phyloP scores from a whole-genome alignment of 1,140 invertebrate genomes.

The Pollicipes pollicipes region DNA sequence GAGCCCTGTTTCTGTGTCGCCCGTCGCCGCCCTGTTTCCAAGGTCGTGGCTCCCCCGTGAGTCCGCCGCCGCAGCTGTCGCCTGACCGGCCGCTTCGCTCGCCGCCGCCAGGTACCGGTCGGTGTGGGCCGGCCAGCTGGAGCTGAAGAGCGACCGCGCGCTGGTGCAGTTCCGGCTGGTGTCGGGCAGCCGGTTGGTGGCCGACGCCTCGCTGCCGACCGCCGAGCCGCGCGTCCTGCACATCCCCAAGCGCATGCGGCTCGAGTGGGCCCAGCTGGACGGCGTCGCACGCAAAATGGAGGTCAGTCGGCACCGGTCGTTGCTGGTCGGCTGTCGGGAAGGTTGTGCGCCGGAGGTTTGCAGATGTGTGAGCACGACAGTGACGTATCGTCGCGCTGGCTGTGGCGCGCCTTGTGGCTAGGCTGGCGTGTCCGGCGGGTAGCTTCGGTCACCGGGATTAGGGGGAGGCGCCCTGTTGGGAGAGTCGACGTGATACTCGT shows the following conservation, averaged over 20 bases:
- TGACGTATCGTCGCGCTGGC: no score
- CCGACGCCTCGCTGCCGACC: conserved; percentile 57
- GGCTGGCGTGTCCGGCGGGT: no score
- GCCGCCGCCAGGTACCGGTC: conserved; percentile 47
- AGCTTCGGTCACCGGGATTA: no score
- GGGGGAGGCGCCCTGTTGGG: no score
- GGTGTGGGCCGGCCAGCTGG: conserved; percentile 89
- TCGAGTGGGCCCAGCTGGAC: conserved; percentile 84
- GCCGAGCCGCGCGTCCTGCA: conserved; percentile 61
- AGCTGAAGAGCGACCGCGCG: conserved; percentile 87
- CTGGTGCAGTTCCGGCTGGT: conserved; percentile 97
- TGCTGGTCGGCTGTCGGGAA: neutral
- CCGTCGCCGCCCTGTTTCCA: no score
- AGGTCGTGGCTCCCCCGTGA: no score
- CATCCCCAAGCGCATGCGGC: conserved; percentile 88
- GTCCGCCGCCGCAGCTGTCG: no score
- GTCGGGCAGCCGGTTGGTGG: conserved; percentile 73
- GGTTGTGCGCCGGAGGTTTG: neutral
- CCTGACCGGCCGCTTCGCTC: no score
- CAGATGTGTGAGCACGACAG: no score
- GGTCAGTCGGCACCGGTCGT: conserved; percentile 35
- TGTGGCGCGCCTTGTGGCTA: no score
- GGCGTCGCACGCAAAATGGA: conserved; percentile 90
- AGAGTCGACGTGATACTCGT: no score
- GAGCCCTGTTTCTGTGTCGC: no score